These are phyloP conservation scores for Linepithema humile DNA, from an alignment of 1,140 invertebrate genomes.

Conservation along the genomic window DNA sequence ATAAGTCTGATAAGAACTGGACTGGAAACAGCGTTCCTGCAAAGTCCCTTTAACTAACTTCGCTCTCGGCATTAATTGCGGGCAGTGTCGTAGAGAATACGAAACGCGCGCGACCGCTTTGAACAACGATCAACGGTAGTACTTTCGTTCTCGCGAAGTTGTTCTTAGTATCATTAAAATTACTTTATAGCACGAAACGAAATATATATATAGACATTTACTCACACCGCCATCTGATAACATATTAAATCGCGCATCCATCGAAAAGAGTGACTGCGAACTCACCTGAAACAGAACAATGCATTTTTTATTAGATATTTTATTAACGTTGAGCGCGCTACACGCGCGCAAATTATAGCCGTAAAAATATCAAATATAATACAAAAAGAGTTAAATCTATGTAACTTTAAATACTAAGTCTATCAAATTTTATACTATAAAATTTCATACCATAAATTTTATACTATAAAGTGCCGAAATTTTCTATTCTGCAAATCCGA, in stretches of 20 bases:
- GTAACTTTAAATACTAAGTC: no score
- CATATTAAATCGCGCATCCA: not conserved
- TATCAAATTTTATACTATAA: no score
- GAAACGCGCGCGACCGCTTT: slow-evolving; percentile 33
- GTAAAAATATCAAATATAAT: no score
- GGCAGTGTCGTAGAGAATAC: slow-evolving; percentile 55
- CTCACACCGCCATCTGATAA: slow-evolving; percentile 20
- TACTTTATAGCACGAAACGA: not conserved
- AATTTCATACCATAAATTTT: no score
- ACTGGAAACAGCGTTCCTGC: slow-evolving; percentile 46
- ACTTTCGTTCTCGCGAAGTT: slow-evolving; percentile 55
- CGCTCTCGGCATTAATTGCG: slow-evolving; percentile 52
- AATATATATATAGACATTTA: not conserved
- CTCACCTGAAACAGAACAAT: slow-evolving; percentile 55
- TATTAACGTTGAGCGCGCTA: no score
- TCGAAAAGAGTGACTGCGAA: not conserved
- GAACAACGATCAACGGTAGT: slow-evolving; percentile 45
- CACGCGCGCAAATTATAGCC: no score
- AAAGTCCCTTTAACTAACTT: slow-evolving; percentile 62
- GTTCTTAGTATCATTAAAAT: slow-evolving; percentile 35
- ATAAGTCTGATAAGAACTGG: slow-evolving; percentile 64
- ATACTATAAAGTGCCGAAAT: no score
- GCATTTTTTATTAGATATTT: not conserved
- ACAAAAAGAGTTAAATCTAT: no score
- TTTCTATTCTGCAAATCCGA: no score